Evolutionary conservation across 2,888 invertebrate species (phyloP), one percentile per base, ranked within the genome.

Genomic region (Thecophora atra): DNA sequence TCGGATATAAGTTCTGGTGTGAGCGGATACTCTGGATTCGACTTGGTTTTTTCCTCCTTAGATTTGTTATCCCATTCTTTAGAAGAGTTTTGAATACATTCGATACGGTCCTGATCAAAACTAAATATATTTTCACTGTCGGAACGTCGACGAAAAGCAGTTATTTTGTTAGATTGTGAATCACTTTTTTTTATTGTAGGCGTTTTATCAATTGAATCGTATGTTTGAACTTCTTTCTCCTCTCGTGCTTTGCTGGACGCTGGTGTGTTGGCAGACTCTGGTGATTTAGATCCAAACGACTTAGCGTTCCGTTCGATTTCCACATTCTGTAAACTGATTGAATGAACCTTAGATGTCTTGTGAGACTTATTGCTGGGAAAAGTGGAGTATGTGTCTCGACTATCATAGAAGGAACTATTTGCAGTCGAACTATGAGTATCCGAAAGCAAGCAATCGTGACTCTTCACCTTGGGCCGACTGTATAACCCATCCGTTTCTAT

Each of bases 51-150:
- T 76, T 89, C 89, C 84, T 81, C 89, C 85, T 80, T 88, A 13
- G 79, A 78, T 17, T 80, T 81, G 67, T 73, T 73, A n/a, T 84
- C 84, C 79, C 82, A 82, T 70, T 85, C 81, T 13, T 84, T 84
- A 2, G 81, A 81, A 76, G 85, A 87, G 75, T 91, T 90, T 66
- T 91, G 91, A 62, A 92, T 84, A 2, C 91, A 92, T 81, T 92
- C 92, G 73, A 93, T 93, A 80, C 91, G 90, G 76, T 92, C 92
- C 81, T 92, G 92, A 80, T 93, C 93, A 78, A 93, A 93, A 83
- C 92, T 92, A 79, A 93, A 93, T 7, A 93, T 91, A 77, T 92
- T 89, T 75, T 90, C 89, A 74, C 86, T 90, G n/a, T 92, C 92
- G 60, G 92, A 92, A 19, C 91, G 89, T 6, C 92, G 90, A 26